phyloP scores from a whole-genome alignment of 2,797 vertebrate genomes.

The Emys orbicularis region DNA sequence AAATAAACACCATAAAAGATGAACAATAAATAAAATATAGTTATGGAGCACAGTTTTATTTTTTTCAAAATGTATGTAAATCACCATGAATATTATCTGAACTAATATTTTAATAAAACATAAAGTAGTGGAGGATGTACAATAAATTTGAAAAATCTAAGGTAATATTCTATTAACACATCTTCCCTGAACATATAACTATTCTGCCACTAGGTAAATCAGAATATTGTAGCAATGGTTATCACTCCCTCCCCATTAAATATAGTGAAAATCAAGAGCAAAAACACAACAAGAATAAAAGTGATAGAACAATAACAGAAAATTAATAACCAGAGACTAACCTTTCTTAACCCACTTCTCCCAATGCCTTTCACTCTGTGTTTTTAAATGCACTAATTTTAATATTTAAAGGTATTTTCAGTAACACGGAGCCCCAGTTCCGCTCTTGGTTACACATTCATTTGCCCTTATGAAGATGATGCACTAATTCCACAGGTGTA shows the following conservation, averaged over 20 bases:
- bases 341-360: not conserved
- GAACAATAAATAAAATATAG: not conserved
- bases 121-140: not conserved
- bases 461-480: not conserved
- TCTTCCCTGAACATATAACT: not conserved
- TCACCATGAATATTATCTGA: not conserved
- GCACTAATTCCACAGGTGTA: not conserved
- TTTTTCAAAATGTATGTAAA: not conserved
- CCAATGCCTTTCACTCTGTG: not conserved
- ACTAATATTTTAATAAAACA: not conserved
- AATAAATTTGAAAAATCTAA: rapidly evolving
- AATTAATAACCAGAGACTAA: not conserved
- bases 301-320: not conserved
- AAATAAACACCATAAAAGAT: not conserved
- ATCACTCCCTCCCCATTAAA: not conserved
- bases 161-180: not conserved
- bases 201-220: not conserved
- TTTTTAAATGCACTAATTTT: not conserved
- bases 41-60: not conserved
- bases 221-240: not conserved
- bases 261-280: not conserved
- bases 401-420: not conserved
- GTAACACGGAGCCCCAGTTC: not conserved
- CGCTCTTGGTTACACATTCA: not conserved
- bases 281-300: not conserved